Base-by-base conservation (phyloP, 2,797 vertebrate species). In the Pampus argenteus region DNA sequence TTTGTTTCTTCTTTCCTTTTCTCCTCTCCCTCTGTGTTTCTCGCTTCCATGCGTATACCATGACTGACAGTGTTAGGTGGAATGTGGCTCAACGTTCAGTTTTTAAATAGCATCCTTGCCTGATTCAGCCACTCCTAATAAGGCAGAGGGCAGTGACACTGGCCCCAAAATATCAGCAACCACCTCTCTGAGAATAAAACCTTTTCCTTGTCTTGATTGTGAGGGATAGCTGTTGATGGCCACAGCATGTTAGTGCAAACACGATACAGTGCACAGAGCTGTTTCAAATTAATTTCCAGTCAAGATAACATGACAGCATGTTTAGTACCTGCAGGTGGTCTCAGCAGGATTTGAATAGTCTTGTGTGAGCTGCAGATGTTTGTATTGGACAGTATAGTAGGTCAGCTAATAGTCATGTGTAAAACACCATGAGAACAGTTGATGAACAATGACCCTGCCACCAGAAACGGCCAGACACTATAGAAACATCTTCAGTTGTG, bases 71-170 rank as follows among this genome's bases (percentile, higher is more conserved):
- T 66, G 83, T 89, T 86, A 72, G 81, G 85, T 81, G 89, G 89
- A 93, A 93, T 94, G 90, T 67, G 77, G 90, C 85, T 88, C 90
- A 92, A 91, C 78, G 52, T 76, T 88, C 45, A 11, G 93, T 91
- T 94, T 94, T 95, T 94, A 94, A 94, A 95, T 95, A 95, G 94
- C 92, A 81, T 87, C 84, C 75, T 56, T 40, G 77, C 71, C 80
- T 44, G 84, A 86, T 89, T 88, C 78, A 86, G 85, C 77, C 82
- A 5, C 79, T 83, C 94, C 94, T 87, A 93, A 94, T 92, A 95
- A 92, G 94, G 94, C 83, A 81, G 87, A 90, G 85, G 80, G 74
- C 86, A 75, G 52, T 76, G 84, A 86, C 86, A 80, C 83, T 63
- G 79, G 65, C 85, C 86, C 86, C 42, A 83, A 92, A 93, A 93